Percentiles rank a stretch among this genome's conserved stretches.
Conservation (phyloP, 2,797 vertebrate species). For the Ciconia nigra region DNA sequence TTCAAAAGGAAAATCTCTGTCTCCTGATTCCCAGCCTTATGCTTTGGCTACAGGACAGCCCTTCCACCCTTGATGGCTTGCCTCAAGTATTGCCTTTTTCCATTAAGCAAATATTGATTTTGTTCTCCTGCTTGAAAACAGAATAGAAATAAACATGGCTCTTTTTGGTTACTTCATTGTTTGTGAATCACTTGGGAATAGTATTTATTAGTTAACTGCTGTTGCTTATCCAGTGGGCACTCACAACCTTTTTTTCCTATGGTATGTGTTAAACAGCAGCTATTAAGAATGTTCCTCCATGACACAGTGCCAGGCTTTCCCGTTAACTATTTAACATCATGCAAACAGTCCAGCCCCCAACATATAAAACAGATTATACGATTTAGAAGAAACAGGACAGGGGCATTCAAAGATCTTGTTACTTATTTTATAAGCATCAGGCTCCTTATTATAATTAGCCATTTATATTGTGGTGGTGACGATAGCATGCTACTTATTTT, state of each 20-base stretch:
- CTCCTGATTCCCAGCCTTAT: background rate
- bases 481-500: background rate
- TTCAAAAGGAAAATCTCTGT: background rate
- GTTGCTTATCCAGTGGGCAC: background rate
- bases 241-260: background rate
- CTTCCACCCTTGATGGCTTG: background rate
- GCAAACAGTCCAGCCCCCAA: background rate
- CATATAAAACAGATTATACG: background rate
- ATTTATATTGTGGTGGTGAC: background rate
- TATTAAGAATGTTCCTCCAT: background rate
- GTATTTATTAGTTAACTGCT: constrained; percentile 43
- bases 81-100: constrained; percentile 53
- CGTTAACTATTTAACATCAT: constrained; percentile 18
- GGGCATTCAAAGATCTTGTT: background rate
- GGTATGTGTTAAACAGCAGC: background rate
- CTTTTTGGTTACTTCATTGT: constrained; percentile 42
- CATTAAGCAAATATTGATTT: constrained; percentile 73
- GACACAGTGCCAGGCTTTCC: constrained; percentile 12
- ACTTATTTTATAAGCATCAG: background rate
- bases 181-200: constrained; percentile 18
- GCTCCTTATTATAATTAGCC: background rate
- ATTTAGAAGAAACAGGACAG: background rate
- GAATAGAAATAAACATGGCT: constrained; percentile 47
- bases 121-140: constrained; percentile 21
- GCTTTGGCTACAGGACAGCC: background rate